phyloP scores from a whole-genome alignment of 1,140 invertebrate species.

The Matsumurasca onukii region DNA sequence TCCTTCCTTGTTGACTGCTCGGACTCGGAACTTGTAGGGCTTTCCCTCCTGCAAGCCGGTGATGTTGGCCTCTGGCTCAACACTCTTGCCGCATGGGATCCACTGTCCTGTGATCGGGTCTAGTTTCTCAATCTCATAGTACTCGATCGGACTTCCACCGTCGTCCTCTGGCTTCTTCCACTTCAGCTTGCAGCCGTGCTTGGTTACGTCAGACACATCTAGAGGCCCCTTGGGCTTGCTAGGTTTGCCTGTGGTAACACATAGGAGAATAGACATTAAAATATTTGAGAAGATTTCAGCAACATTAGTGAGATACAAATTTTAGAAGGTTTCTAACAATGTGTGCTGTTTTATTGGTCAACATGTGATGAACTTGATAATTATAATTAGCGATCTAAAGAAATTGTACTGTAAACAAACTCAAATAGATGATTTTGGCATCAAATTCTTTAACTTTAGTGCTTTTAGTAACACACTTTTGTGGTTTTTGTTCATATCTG shows the following conservation, averaged over 20 bases:
- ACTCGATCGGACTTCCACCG: slow-evolving; percentile 88
- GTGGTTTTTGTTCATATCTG: too few species aligned
- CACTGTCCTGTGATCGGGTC: slow-evolving; percentile 91
- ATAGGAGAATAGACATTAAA: too few species aligned
- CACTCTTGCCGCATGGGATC: slow-evolving; percentile 82
- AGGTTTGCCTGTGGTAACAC: slow-evolving; percentile 59
- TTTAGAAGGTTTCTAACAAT: too few species aligned
- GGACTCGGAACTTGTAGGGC: slow-evolving; percentile 97
- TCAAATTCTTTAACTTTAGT: too few species aligned
- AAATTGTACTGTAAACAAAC: too few species aligned
- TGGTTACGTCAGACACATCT: slow-evolving; percentile 86
- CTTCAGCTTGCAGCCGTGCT: slow-evolving; percentile 90
- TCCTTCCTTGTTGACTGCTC: slow-evolving; percentile 98
- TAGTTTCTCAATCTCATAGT: slow-evolving; percentile 97
- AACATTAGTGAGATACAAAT: too few species aligned
- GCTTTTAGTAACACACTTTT: too few species aligned
- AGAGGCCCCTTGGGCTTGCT: slow-evolving; percentile 82
- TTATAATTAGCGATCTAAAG: too few species aligned
- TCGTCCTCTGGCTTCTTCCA: slow-evolving; percentile 95
- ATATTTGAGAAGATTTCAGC: too few species aligned
- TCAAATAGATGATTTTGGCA: too few species aligned
- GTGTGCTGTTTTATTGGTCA: too few species aligned
- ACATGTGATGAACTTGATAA: too few species aligned
- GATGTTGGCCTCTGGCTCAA: slow-evolving; percentile 78
- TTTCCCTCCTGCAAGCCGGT: slow-evolving; percentile 90